phyloP scores from a whole-genome alignment of 35 echinoderm and acorn worm species.

The Nesometra sesokonis region DNA sequence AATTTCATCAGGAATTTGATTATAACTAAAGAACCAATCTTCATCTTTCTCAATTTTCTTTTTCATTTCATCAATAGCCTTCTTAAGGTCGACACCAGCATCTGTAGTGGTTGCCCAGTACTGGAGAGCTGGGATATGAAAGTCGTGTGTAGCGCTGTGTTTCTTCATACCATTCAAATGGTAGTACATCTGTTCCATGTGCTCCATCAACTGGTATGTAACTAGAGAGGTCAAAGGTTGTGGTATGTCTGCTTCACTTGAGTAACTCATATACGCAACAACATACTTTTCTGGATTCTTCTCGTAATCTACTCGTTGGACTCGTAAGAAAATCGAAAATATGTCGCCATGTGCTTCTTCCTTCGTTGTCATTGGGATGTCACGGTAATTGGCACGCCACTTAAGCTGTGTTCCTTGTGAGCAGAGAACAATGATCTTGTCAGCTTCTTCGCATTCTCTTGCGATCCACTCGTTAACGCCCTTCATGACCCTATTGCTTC shows the following conservation, averaged over 20 bases:
- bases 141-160: neutral
- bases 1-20: neutral
- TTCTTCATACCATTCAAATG: neutral
- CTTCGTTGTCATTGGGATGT: neutral
- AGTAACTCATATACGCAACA: neutral
- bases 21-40: neutral
- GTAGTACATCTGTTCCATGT: neutral
- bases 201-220: neutral
- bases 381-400: neutral
- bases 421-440: neutral
- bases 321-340: neutral
- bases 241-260: neutral
- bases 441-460: neutral
- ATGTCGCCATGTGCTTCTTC: neutral
- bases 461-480: neutral
- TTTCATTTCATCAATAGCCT: neutral
- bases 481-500: neutral
- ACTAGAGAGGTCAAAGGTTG: neutral
- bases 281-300: neutral
- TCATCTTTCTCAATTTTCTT: neutral
- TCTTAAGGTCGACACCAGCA: neutral
- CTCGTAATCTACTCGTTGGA: neutral
- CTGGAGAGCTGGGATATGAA: neutral
- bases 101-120: neutral
- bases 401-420: neutral